Evolutionary conservation across 2,113 vertebrate genomes (phyloP), one percentile per base, ranked within the genome.

Genomic region (Apeltes quadracus): DNA sequence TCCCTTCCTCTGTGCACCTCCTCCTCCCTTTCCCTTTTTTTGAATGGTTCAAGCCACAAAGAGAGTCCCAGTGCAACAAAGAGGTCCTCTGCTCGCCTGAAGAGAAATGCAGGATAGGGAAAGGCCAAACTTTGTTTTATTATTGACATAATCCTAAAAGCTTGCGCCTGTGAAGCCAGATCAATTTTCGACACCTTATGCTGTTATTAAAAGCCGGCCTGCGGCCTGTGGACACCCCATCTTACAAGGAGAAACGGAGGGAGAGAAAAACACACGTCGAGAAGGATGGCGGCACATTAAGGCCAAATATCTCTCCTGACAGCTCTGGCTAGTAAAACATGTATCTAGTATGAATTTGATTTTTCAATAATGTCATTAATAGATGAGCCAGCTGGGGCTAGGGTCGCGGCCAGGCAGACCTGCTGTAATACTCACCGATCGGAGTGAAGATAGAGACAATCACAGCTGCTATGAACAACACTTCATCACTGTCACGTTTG

Each of bases 381-480:
- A 93, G 93, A 92, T 69, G 22, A 90, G 93, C 89, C 87, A 38
- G 90, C 92, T 84, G 82, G 70, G 75, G 78, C 82, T 82, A 7
- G 69, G 86, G 78, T 86, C 74, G 78, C 58, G 56, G 81, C 85
- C 72, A 44, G 87, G 88, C 84, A 79, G 76, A 79, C 74, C 67
- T 63, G 86, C 80, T 87, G 85, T 92, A 93, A 93, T 91, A 87
- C 91, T 86, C 88, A 36, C 16, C 79, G 91, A 93, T 91, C 92
- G 88, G 85, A 92, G 88, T 92, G 92, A 90, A 91, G 93, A 95
- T 95, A 94, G 93, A 95, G 95, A 95, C 92, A 93, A 93, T 90
- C 95, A 95, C 91, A 86, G 93, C 94, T 93, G 93, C 94, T 94
- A 93, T 93, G 93, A 94, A 95, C 93, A 94, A 92, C 93, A 95